phyloP scores from a whole-genome alignment of 1,140 invertebrate genomes.

The Macrobrachium nipponense region DNA sequence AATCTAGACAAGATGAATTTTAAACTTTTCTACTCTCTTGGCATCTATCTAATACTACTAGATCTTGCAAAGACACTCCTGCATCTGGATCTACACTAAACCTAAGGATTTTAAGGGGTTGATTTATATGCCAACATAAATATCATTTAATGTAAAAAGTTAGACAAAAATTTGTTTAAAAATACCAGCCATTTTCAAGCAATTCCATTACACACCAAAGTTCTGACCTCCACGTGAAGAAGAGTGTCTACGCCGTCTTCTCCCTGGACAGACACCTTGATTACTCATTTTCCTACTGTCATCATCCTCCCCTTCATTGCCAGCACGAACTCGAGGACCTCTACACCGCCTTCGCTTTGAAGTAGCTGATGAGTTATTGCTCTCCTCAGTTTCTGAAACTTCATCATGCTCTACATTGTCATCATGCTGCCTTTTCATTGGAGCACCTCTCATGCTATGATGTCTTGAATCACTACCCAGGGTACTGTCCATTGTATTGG shows the following conservation, averaged over 20 bases:
- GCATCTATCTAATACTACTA: too few relatives aligned
- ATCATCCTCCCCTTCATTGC: constrained; percentile 33
- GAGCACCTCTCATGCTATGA: constrained; percentile 60
- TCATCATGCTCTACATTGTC: constrained; percentile 20
- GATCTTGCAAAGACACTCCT: too few relatives aligned
- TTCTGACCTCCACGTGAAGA: constrained; percentile 40
- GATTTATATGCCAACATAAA: too few relatives aligned
- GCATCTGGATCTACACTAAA: too few relatives aligned
- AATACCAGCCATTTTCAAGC: too few relatives aligned
- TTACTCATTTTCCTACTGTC: constrained; percentile 44
- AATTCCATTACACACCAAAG: too few relatives aligned
- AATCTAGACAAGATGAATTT: too few relatives aligned
- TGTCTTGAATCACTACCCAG: constrained; percentile 54
- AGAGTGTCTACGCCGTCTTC: constrained; percentile 52
- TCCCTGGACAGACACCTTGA: constrained; percentile 66
- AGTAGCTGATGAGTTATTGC: constrained; percentile 52
- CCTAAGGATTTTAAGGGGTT: too few relatives aligned
- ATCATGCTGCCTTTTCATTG: constrained; percentile 46
- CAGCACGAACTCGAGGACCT: constrained; percentile 24
- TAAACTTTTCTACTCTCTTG: too few relatives aligned
- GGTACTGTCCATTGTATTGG: constrained; percentile 50
- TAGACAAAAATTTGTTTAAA: too few relatives aligned
- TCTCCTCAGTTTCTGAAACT: constrained; percentile 64
- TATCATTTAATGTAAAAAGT: too few relatives aligned
- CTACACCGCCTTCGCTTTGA: constrained; percentile 51